Percentiles rank a stretch among this genome's conserved stretches.
Evolutionary conservation across 1,140 invertebrate genomes (phyloP).

Genomic region (Cotesia chilonis): DNA sequence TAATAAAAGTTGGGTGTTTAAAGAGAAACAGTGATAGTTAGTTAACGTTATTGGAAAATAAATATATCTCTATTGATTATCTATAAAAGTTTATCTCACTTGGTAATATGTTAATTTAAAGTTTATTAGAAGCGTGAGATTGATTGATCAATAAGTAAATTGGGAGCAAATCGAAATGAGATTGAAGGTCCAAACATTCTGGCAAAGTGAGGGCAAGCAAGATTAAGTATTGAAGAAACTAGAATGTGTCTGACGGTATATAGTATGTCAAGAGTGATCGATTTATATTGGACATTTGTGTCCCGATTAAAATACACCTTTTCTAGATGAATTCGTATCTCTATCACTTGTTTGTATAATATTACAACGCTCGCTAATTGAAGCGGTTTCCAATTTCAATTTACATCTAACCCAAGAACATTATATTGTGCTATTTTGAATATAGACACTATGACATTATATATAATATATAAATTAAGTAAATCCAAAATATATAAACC

Average conservation of each 20-base stretch:
- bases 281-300: constrained; percentile 16
- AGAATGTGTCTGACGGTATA: background rate
- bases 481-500: background rate
- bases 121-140: constrained; percentile 14
- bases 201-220: constrained; percentile 8
- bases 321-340: constrained; percentile 8
- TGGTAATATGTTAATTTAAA: constrained; percentile 13
- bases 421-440: background rate
- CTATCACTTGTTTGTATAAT: constrained; percentile 39
- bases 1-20: no score
- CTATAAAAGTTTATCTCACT: background rate
- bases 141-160: constrained; percentile 29
- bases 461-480: constrained; percentile 9
- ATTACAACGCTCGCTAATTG: constrained; percentile 41
- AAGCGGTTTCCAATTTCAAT: constrained; percentile 42
- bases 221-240: constrained; percentile 20
- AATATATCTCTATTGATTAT: background rate
- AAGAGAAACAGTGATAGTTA: no score
- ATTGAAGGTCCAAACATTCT: constrained; percentile 8
- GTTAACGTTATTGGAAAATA: background rate
- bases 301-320: constrained; percentile 17
- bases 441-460: background rate
- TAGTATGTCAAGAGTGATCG: constrained; percentile 12
- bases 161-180: background rate
- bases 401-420: constrained; percentile 23